These are phyloP conservation scores for Drosophila parvula DNA, from an alignment of 1,140 invertebrate genomes.

Conservation along the genomic window DNA sequence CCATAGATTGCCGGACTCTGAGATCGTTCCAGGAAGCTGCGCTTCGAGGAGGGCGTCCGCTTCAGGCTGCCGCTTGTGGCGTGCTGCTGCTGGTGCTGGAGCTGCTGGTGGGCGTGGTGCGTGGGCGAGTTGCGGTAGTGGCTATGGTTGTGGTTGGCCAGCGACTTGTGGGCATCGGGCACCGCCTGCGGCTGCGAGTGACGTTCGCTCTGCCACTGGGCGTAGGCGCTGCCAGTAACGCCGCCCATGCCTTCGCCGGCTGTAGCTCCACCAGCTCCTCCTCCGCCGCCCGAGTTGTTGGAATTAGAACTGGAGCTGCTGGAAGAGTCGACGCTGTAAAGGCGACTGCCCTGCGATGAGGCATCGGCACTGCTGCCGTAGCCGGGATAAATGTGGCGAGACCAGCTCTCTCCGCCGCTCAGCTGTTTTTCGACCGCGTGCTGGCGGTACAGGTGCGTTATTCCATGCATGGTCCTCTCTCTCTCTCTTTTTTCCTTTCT, in stretches of 20 bases:
- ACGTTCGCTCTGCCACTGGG: conserved; percentile 69
- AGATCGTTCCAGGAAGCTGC: conserved; percentile 76
- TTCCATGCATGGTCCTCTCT: conserved; percentile 73
- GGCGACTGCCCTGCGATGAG: conserved; percentile 47
- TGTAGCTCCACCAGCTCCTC: conserved; percentile 19
- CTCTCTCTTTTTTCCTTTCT: conserved; percentile 16
- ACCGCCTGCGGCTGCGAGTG: conserved; percentile 80
- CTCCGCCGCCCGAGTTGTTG: conserved; percentile 55
- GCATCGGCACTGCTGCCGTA: conserved; percentile 57
- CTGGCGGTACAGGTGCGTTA: conserved; percentile 82
- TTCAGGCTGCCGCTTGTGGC: conserved; percentile 67
- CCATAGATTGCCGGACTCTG: conserved; percentile 80
- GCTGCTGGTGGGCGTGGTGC: conserved; percentile 30
- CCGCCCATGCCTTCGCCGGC: conserved; percentile 48
- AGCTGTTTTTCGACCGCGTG: conserved; percentile 83
- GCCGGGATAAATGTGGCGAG: conserved; percentile 52
- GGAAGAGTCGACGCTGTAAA: conserved; percentile 74
- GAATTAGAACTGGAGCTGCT: conserved; percentile 77
- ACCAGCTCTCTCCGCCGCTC: conserved; percentile 75
- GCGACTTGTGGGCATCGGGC: conserved; percentile 73
- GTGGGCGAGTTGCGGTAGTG: conserved; percentile 75
- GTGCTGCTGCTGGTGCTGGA: conserved; percentile 22
- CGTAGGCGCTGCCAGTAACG: conserved; percentile 69
- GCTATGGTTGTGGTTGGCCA: conserved; percentile 57
- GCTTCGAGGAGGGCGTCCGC: conserved; percentile 79